Base-by-base conservation (phyloP, 2,888 invertebrate species). In the Urechis unicinctus region DNA sequence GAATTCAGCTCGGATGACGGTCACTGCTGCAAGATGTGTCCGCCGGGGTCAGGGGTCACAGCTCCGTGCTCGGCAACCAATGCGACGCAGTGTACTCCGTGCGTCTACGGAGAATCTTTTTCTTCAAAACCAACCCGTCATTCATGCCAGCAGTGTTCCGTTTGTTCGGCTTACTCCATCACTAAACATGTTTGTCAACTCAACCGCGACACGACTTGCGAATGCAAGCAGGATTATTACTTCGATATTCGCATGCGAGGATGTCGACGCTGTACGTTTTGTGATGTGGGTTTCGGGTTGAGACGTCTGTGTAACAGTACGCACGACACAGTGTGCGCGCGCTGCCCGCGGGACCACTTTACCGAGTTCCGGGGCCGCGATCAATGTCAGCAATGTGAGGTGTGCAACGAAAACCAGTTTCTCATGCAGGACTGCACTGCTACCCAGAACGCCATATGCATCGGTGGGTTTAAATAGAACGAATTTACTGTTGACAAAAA, bases 401-500 rank as follows among this genome's bases (percentile, higher is more conserved):
- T 60, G 30, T 76, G 76, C 59, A 54, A 53, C 2, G 57, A 58
- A 6, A 59, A 62, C 21, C 70, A 73, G 61, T 61, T 67, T 29
- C 65, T 63, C 58, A 55, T 75, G 21, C 65, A 70, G 52, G 61
- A 60, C 17, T 76, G 76, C 55, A 64, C 66, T 3, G 52, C 61
- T n/a, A 65, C 63, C 22, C 71, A 74, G 59, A 71, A 76, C 60
- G 72, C 74, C 1, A 60, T 74, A 5, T 76, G 76, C 58, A 58
- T 70, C 17, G 70, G 74, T 71, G 67, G 66, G 68, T n/a, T n/a
- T n/a, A n/a, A n/a, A n/a, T n/a, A 65, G 55, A 52, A 49, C 17
- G 6, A 22, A 17, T 26, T 28, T 48, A 26, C 6, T 48, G 6
- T 13, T 13, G 28, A 5, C 5, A 25, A 47, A 22, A 13, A 36